Evolutionary conservation across 2,888 invertebrate genomes (phyloP), one percentile per base, ranked within the genome.

Genomic region (Amiota communis): DNA sequence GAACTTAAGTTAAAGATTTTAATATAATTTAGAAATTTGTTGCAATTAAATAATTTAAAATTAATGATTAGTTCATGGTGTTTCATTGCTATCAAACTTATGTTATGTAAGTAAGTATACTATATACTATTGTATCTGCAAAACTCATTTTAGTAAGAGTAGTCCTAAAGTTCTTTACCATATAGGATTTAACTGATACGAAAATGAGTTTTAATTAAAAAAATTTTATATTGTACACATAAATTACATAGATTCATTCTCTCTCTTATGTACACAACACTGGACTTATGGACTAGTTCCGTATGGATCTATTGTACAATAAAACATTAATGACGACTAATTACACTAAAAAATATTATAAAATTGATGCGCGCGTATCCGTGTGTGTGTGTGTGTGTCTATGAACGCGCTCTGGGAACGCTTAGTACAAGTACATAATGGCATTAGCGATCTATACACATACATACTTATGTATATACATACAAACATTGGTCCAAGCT

Each of bases 401-500:
- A 10, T 47, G 36, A 6, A 4, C 48, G 51, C 20, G 67, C 48
- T 36, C 23, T 20, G 2, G 15, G 23, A 68, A 68, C 51, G 53
- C 53, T 36, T 13, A 17, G 53, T 15, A 9, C n/a, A 15, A 51
- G 36, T 36, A 36, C 4, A 12, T 20, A 51, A 68, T 68, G 67
- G 67, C 67, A 68, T 68, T 68, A 53, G 51, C 67, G 51, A 53
- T 68, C 53, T 53, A 63, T n/a, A n/a, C n/a, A n/a, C 63, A 15
- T 53, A n/a, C 53, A 53, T 53, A n/a, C 10, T 6, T 53, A n/a
- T 9, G 8, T 20, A 59, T 9, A 17, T 59, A 59, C 17, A 46
- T 36, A 53, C 46, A 68, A 68, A 68, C 65, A 67, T 67, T 67
- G 65, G 65, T 67, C 53, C 67, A 53, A 53, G 67, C 67, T 68